phyloP scores from a whole-genome alignment of 1,140 invertebrate species.

The Drosophila suzukii region DNA sequence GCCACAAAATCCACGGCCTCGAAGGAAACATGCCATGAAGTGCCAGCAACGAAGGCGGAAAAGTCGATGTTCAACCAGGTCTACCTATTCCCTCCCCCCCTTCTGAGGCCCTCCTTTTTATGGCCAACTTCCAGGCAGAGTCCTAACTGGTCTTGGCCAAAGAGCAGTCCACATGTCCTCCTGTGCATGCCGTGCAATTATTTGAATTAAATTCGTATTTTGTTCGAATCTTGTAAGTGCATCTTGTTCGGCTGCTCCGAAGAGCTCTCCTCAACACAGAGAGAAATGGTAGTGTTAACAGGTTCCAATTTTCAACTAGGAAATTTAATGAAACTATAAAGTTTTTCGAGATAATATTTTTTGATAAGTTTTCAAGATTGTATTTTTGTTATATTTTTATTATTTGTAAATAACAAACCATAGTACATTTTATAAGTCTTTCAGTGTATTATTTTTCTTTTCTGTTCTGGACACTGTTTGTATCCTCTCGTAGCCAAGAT shows the following conservation, averaged over 20 bases:
- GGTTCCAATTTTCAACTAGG: no score
- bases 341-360: no score
- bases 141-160: conserved; percentile 34
- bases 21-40: conserved; percentile 38
- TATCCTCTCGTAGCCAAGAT: conserved; percentile 2
- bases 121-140: conserved; percentile 27
- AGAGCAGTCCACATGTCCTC: conserved; percentile 45
- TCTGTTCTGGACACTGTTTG: conserved; percentile 6
- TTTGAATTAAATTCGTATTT: conserved; percentile 84
- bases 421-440: background rate
- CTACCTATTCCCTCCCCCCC: conserved; percentile 4
- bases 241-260: conserved; percentile 61
- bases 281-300: background rate
- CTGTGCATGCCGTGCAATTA: conserved; percentile 81
- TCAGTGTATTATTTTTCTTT: background rate
- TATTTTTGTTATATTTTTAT: background rate
- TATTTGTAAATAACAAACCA: background rate
- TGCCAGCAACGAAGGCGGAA: conserved; percentile 71
- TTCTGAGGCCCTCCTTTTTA: background rate
- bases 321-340: no score
- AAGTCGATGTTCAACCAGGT: conserved; percentile 75
- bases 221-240: conserved; percentile 80
- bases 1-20: conserved; percentile 46
- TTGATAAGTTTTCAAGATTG: no score
- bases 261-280: conserved; percentile 5